Evolutionary conservation across 1,140 invertebrate genomes (phyloP), one percentile per base, ranked within the genome.

Genomic region (Hycleus phaleratus): DNA sequence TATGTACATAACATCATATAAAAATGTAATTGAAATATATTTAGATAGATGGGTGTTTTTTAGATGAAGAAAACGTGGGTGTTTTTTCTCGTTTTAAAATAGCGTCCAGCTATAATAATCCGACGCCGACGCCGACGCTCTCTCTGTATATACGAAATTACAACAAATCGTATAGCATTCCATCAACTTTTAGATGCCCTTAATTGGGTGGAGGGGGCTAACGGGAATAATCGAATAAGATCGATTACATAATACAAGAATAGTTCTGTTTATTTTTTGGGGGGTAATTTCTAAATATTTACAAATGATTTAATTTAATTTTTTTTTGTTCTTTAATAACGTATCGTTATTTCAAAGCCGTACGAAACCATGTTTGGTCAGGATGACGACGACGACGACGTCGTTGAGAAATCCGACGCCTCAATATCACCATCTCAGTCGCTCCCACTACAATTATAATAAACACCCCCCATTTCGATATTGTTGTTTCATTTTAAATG

Each of bases 341-440:
- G 18, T 18, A 18, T 18, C 18, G 40, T 42, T 1, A n/a, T n/a
- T 42, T 42, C 40, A 7, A 63, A 60, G 18, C 1, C 59, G 32
- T 52, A 67, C 74, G 80, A 76, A 78, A 75, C 81, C 81, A 80
- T 82, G 80, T 82, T 82, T 81, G 81, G 81, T 79, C 79, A 82
- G 80, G 75, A 78, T 18, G 18, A 18, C 1, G 18, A 18, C 18
- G 12, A 0, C 12, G 12, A 12, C 12, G 18, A 18, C 18, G 32
- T 5, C 76, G 77, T 77, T 75, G 74, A 74, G 79, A 80, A 81
- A 81, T 79, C 75, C 75, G 79, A 81, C 76, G 78, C 79, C 77
- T 73, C 71, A n/a, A 42, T 42, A 74, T 71, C 71, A 68, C 73
- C 71, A 68, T 67, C 74, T 74, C 72, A 71, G 70, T 64, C 60